phyloP scores from a whole-genome alignment of 2,888 invertebrate genomes.

The Formica aserva region DNA sequence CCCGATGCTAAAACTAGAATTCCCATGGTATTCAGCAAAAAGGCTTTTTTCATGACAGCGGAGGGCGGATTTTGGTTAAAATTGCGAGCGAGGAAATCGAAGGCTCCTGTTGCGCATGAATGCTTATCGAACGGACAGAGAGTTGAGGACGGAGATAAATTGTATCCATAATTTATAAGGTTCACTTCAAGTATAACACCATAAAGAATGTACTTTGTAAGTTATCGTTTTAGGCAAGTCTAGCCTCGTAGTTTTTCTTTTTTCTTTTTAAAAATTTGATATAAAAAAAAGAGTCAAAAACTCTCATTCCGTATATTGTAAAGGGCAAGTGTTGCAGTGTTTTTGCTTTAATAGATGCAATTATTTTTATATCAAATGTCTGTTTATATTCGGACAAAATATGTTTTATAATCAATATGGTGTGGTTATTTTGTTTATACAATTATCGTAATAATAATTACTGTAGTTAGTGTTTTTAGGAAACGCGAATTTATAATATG shows the following conservation, averaged over 20 bases:
- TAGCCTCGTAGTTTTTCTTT: no score
- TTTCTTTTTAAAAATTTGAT: no score
- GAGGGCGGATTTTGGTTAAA: conserved; percentile 74
- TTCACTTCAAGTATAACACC: neutral
- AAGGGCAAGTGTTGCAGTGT: neutral
- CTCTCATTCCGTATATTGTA: neutral
- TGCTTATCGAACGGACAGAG: neutral
- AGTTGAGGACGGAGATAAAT: neutral
- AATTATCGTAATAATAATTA: neutral
- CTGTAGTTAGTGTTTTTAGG: neutral
- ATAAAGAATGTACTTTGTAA: neutral
- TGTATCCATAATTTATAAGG: neutral
- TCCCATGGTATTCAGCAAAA: conserved; percentile 78
- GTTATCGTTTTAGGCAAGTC: no score
- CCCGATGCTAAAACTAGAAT: conserved; percentile 84
- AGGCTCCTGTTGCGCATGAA: neutral
- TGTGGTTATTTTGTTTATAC: neutral
- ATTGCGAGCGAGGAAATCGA: neutral
- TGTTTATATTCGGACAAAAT: neutral
- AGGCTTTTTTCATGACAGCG: conserved; percentile 52
- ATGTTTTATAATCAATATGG: neutral
- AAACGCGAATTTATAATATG: neutral
- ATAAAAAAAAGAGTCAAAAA: neutral
- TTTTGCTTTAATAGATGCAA: neutral
- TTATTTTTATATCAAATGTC: neutral